Base-by-base conservation (phyloP, 2,113 vertebrate species). In the Oreochromis spilurus region DNA sequence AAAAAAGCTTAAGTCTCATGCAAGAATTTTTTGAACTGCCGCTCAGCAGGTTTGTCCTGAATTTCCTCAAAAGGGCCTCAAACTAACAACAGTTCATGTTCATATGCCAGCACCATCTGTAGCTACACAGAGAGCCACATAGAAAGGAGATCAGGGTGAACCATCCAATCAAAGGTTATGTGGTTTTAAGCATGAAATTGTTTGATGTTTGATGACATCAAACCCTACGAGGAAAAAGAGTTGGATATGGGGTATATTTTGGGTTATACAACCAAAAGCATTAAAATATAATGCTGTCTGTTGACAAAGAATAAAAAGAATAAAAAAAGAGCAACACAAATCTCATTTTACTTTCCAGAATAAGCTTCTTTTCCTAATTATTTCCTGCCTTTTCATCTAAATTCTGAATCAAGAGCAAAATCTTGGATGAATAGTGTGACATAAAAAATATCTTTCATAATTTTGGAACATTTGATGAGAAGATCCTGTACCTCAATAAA, bases 31-130 rank as follows among this genome's bases (percentile, higher is more conserved):
- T 11, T 50, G 4, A 26, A 0, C 40, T 72, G 38, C n/a, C 38
- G 38, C 0, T 3, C 38, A 70, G 38, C 40, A 45, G n/a, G 4
- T 45, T 72, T 48, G 4, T 10, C 0, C 38, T 0, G 2, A 45
- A 0, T 17, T 17, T 10, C 67, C 67, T 72, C 21, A 72, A 29
- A 72, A 48, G 21, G 26, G 26, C 26, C 26, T 26, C 65, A 45
- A 70, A 70, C 38, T 43, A 70, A 29, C 57, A 60, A 10, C 57
- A 43, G 65, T 70, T 70, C 36, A 70, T 24, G 62, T 70, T 67
- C 11, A 70, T 24, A 43, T 24, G n/a, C 0, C 10, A 70, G 12
- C 21, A 0, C 38, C 43, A 50, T 48, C 14, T 75, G 67, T 17
- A 75, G 13, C 40, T 6, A 48, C 21, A 45, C 19, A n/a, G 5